Percentiles rank a stretch among this genome's conserved stretches.
Evolutionary conservation across 2,888 invertebrate species (phyloP).

Genomic region (Synergus japonicus): DNA sequence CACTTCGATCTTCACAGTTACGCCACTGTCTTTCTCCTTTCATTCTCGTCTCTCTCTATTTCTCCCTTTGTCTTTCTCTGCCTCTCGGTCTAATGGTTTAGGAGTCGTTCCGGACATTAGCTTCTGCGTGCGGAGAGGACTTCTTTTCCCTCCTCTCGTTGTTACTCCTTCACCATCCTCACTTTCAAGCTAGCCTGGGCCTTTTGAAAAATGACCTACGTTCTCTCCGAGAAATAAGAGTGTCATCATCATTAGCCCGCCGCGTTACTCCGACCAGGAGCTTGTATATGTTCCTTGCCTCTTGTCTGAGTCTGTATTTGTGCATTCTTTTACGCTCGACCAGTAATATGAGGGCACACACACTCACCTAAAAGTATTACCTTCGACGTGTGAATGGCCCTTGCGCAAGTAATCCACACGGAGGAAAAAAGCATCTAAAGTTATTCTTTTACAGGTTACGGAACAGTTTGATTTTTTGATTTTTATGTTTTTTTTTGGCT

Average conservation of each 20-base stretch:
- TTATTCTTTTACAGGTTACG: background rate
- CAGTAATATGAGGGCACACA: constrained; percentile 7
- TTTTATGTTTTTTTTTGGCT: no score
- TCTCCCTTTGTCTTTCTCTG: background rate
- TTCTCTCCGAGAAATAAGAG: constrained; percentile 74
- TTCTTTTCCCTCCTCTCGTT: constrained; percentile 50
- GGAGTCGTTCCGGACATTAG: constrained; percentile 76
- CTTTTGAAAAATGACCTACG: constrained; percentile 77
- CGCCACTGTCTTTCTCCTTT: background rate
- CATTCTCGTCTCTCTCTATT: background rate
- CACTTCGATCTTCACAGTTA: background rate
- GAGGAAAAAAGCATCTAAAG: background rate
- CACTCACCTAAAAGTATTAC: background rate
- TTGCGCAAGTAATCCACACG: background rate
- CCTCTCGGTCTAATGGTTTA: constrained; percentile 70
- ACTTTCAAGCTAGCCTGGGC: constrained; percentile 57
- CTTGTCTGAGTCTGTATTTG: background rate
- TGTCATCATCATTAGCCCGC: constrained; percentile 77
- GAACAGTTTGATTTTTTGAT: no score
- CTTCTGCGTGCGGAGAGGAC: constrained; percentile 68
- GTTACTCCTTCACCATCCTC: constrained; percentile 35
- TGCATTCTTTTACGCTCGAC: background rate
- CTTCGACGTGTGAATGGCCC: constrained; percentile 2
- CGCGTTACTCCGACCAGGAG: constrained; percentile 66
- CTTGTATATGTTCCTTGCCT: background rate